Evolutionary conservation across 2,113 vertebrate genomes (phyloP).

Genomic region (Penelope pileata): DNA sequence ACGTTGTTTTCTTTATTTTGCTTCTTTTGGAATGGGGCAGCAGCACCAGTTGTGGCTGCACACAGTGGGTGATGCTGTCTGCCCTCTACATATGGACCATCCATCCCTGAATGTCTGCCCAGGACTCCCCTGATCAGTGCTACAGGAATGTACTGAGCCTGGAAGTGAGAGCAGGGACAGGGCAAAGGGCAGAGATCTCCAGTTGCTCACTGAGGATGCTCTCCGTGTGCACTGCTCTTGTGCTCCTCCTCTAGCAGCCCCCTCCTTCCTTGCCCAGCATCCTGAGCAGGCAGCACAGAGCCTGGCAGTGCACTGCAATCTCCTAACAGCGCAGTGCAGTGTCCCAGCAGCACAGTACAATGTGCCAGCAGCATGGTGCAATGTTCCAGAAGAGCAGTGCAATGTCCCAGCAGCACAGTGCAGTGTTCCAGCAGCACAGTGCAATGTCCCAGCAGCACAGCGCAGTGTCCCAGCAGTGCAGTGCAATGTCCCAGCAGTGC

Average conservation of each 20-base stretch:
- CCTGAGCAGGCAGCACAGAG: fast-evolving
- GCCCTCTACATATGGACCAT: neutral
- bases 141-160: fast-evolving
- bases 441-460: neutral
- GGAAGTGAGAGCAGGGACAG: fast-evolving
- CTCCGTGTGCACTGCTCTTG: too few species aligned
- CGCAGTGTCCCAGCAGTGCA: neutral
- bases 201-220: fast-evolving
- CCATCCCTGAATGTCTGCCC: neutral
- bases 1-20: neutral
- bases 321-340: neutral
- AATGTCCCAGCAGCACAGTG: too few species aligned
- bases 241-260: neutral
- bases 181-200: neutral
- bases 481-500: fast-evolving
- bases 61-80: neutral
- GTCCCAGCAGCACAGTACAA: fast-evolving
- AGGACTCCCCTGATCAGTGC: neutral
- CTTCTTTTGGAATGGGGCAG: neutral
- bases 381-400: too few species aligned
- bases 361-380: too few species aligned
- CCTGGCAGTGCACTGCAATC: neutral
- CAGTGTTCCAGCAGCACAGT: fast-evolving
- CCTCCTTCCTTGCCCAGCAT: neutral
- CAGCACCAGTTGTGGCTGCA: fast-evolving